A percentile compares a stretch with the other conserved stretches of the same genome.
These are phyloP conservation scores for Agrotis puta DNA, from an alignment of 2,888 invertebrate species.

Conservation along the genomic window DNA sequence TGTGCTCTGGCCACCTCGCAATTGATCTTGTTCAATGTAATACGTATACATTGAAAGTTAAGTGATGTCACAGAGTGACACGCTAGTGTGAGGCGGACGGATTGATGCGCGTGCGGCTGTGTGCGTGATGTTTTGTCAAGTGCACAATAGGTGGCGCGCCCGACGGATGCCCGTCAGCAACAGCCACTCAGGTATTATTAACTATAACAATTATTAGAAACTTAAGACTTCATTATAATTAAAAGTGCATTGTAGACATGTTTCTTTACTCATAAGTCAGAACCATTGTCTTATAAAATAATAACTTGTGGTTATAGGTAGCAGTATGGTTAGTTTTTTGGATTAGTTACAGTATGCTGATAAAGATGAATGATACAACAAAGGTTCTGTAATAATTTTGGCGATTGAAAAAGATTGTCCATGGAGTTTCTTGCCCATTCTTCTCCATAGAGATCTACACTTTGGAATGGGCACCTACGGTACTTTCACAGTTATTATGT, in stretches of 20 bases:
- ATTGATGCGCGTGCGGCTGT: conserved; percentile 70
- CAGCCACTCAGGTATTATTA: neutral
- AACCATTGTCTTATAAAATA: neutral
- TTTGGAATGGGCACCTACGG: too few species aligned
- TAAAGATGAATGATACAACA: too few species aligned
- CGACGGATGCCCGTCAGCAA: neutral
- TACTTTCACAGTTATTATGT: too few species aligned
- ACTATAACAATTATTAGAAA: conserved; percentile 8
- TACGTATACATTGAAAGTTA: conserved; percentile 66
- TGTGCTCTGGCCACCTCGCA: conserved; percentile 40
- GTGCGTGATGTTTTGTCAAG: conserved; percentile 63
- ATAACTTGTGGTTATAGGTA: neutral
- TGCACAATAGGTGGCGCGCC: conserved; percentile 69
- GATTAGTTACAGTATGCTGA: too few species aligned
- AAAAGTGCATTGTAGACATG: neutral
- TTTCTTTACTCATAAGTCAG: conserved; percentile 11
- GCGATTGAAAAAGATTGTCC: too few species aligned
- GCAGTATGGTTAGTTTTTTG: neutral
- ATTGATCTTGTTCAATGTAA: conserved; percentile 55
- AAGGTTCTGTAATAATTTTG: too few species aligned
- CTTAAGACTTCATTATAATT: neutral
- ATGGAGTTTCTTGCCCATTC: too few species aligned
- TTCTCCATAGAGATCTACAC: too few species aligned
- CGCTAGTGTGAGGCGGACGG: conserved; percentile 65
- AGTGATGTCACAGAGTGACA: conserved; percentile 71